Conservation (phyloP, 2,797 vertebrate species). For the Potorous gilbertii region DNA sequence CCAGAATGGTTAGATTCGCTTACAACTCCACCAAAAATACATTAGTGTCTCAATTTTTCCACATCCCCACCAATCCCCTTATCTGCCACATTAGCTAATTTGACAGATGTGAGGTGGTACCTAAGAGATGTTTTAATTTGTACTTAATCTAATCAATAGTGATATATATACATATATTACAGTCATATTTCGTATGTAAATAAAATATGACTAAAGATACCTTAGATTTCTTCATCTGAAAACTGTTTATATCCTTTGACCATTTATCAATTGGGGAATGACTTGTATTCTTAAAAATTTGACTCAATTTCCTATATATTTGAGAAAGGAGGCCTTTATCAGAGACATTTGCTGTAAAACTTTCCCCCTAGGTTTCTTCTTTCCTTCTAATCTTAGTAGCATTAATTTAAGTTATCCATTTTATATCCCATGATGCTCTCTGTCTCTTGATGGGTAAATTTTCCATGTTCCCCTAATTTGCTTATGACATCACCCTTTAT, state of each 20-base stretch:
- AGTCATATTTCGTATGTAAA: no score
- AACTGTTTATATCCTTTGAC: not conserved
- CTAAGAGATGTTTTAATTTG: not conserved
- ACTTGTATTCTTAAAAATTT: not conserved
- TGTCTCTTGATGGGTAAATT: not conserved
- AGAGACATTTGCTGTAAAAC: not conserved
- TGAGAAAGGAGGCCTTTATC: not conserved
- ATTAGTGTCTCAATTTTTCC: not conserved
- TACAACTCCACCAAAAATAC: not conserved
- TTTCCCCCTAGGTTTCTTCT: not conserved
- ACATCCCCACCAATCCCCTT: not conserved
- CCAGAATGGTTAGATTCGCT: not conserved
- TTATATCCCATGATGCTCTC: not conserved
- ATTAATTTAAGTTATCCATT: not conserved
- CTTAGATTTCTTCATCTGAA: not conserved
- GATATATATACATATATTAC: not conserved
- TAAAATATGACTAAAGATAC: not conserved
- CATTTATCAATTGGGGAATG: not conserved
- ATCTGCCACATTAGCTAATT: not conserved
- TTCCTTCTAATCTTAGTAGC: not conserved
- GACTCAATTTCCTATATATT: not conserved
- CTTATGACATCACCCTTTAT: not conserved
- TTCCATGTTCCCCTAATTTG: not conserved
- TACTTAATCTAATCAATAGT: not conserved
- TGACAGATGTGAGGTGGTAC: not conserved